Conservation (phyloP, 2,113 vertebrate species). For the Pipra filicauda region DNA sequence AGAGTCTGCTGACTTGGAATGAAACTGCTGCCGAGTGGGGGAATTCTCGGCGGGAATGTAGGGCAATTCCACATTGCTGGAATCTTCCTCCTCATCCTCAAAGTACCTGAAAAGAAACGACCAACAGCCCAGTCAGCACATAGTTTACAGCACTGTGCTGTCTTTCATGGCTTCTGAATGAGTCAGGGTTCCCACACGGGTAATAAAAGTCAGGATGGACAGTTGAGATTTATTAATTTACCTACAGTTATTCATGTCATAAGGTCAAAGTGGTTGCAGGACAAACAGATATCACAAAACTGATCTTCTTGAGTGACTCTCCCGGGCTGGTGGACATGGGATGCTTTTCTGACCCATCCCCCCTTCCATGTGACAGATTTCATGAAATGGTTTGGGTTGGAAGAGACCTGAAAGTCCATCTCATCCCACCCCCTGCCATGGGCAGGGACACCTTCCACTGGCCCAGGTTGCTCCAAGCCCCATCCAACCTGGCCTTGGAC, state of each 20-base stretch:
- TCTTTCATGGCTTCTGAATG: not conserved
- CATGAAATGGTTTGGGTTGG: not conserved
- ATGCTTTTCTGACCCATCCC: not conserved
- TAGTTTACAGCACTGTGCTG: not conserved
- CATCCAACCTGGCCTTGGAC: not conserved
- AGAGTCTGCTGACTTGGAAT: constrained; percentile 83
- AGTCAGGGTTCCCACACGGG: not conserved
- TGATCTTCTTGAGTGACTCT: not conserved
- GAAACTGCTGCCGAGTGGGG: constrained; percentile 92
- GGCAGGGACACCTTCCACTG: not conserved
- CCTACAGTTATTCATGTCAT: not conserved
- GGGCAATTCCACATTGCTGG: constrained; percentile 87
- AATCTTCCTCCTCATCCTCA: constrained; percentile 97
- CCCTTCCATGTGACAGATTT: not conserved
- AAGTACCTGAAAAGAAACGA: constrained; percentile 82
- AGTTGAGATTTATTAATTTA: not conserved
- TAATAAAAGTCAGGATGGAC: not conserved
- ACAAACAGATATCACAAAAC: not conserved
- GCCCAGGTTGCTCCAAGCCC: not conserved
- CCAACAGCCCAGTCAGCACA: not conserved
- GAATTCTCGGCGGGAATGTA: constrained; percentile 99
- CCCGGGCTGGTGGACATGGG: not conserved
- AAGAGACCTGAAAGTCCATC: not conserved
- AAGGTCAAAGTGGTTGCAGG: not conserved
- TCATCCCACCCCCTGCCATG: not conserved